Evolutionary conservation across 2,888 invertebrate genomes (phyloP), one percentile per base, ranked within the genome.

Genomic region (Morpho achilles): DNA sequence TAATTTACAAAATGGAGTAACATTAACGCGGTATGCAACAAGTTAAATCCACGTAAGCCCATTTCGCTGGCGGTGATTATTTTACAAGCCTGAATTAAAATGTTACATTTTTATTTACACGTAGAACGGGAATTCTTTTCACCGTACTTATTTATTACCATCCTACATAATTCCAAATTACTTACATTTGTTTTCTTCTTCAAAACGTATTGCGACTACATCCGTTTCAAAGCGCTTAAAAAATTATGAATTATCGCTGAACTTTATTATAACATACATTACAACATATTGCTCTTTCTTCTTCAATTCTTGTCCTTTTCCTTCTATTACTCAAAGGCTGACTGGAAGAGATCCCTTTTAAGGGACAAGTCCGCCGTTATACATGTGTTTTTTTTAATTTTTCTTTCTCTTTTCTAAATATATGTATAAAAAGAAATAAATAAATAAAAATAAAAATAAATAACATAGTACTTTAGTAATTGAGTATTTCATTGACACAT

Each of bases 1-100:
- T 62, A 63, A 68, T 65, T 67, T 67, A 67, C 55, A 66, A 64
- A 59, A 63, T 49, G 55, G 61, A 58, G 60, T 66, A 69, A 67
- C 64, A 69, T 69, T 69, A 69, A 63, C 63, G 64, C 57, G 46
- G 71, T 73, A 76, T 73, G 83, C 83, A 83, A 83, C 83, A 83
- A 83, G 83, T 83, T 67, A 78, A 70, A 75, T 68, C 70, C 69
- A 65, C 62, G 63, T 63, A 49, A 54, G 52, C 56, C 47, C 50
- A n/a, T 54, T 53, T 58, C 45, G 57, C 58, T 61, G 40, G 56
- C 63, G 59, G 53, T 62, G 56, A 61, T 61, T 63, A 61, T 59
- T 62, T 61, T 59, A 56, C 56, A 40, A 61, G 50, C 50, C 39
- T 49, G 57, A 59, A 61, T 61, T 60, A 59, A 60, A 63, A 59